Evolutionary conservation across 2,797 vertebrate genomes (phyloP), one percentile per base, ranked within the genome.

Genomic region (Lepilemur ruficaudatus): DNA sequence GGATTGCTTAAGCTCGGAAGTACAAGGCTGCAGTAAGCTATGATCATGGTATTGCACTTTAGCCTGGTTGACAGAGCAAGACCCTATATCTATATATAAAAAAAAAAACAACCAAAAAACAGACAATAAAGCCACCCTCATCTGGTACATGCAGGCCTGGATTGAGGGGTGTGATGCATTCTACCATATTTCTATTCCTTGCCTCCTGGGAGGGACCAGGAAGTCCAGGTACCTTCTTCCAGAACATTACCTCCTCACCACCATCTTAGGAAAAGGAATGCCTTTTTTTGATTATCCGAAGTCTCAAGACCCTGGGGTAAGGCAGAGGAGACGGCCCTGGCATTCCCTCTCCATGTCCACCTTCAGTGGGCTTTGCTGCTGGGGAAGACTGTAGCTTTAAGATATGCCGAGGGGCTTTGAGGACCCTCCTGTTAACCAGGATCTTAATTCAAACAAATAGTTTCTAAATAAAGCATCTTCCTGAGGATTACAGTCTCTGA

Each of bases 401-500:
- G 70, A 73, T 10, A 30, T 5, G 4, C 67, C 46, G 10, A 28
- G 12, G 41, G 46, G 59, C 70, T 89, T 9, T 59, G 88, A 22
- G 83, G 80, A 20, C 22, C 43, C 50, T 69, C 59, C 23, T 67
- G 32, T 10, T 73, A 80, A 81, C 25, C 10, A 41, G 1, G 11
- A 63, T 38, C 35, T 84, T 46, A 92, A 78, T 38, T 95, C 55
- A 92, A 46, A 73, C 81, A 70, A 41, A 85, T 0, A 73, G 80
- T 63, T 88, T 57, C 88, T 43, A 93, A 93, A 94, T 59, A 97
- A 35, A 13, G 15, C 43, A 78, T 48, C 38, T 79, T 81, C 52
- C 88, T 73, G 55, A 95, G 61, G 46, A 79, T 38, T 30, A 23
- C 41, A 35, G 57, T 86, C 75, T 91, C 78, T 48, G 65, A 32